A percentile compares a stretch with the other conserved stretches of the same genome.
Conservation (phyloP, 2,888 invertebrate genomes). For the Bombyx huttoni region DNA sequence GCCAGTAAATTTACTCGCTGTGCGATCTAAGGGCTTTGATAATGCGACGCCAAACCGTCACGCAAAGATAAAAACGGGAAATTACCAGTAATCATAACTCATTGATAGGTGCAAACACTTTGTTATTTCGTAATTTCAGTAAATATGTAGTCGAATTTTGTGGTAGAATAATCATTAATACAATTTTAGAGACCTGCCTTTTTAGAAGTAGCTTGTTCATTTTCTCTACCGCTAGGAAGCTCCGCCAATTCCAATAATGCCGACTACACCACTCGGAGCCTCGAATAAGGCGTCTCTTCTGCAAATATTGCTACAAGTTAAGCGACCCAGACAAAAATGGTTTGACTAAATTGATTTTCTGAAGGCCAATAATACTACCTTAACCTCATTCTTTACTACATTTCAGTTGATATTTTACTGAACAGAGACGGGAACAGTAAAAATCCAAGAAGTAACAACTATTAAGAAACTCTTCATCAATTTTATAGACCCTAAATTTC, state of each 20-base stretch:
- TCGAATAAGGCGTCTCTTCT: conserved; percentile 36
- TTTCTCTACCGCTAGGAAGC: conserved; percentile 18
- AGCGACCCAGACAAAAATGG: conserved; percentile 33
- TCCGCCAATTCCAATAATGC: conserved; percentile 43
- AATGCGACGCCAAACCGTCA: conserved; percentile 32
- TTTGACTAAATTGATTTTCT: conserved; percentile 40
- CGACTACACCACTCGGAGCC: conserved; percentile 30
- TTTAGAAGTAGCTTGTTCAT: conserved; percentile 4
- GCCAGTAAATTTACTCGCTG: conserved; percentile 28
- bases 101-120: conserved; percentile 18
- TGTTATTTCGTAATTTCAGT: background rate
- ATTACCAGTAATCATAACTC: conserved; percentile 36
- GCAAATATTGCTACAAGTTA: conserved; percentile 48
- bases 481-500: conserved; percentile 65
- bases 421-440: conserved; percentile 19
- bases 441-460: conserved; percentile 32
- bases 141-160: background rate
- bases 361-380: conserved; percentile 14
- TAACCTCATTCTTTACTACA: conserved; percentile 16
- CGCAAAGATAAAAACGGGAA: conserved; percentile 31
- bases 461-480: conserved; percentile 63
- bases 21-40: conserved; percentile 31
- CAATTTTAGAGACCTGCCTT: background rate
- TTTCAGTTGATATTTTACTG: conserved; percentile 12
- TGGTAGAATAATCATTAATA: background rate